Percentiles rank a stretch among this genome's conserved stretches.
These are phyloP conservation scores for Leptarthrus brevirostris DNA, from an alignment of 2,888 invertebrate genomes.

Conservation along the genomic window DNA sequence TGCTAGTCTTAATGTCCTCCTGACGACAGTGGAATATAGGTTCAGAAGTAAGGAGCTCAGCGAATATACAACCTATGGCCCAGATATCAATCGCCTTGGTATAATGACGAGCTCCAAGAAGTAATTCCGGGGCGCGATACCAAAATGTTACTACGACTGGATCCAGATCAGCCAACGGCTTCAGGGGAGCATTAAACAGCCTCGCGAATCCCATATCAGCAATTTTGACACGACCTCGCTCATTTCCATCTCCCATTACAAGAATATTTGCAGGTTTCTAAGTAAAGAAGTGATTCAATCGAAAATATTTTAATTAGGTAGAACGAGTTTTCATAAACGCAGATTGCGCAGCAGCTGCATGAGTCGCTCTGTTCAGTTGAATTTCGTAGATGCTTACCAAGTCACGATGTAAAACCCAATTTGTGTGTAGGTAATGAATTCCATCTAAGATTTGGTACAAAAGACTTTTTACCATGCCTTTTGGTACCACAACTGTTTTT, in stretches of 20 bases:
- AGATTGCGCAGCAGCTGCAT: too few species aligned
- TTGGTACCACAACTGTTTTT: slow-evolving; percentile 94
- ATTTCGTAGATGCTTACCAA: too few species aligned
- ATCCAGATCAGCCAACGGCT: slow-evolving; percentile 97
- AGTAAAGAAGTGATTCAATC: too few species aligned
- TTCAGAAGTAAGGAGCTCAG: slow-evolving; percentile 97
- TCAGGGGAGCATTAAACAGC: slow-evolving; percentile 96
- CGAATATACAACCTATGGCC: slow-evolving; percentile 99
- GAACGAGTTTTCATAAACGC: too few species aligned
- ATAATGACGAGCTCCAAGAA: slow-evolving; percentile 95
- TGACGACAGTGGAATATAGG: slow-evolving; percentile 99
- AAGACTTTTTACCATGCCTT: slow-evolving; percentile 97
- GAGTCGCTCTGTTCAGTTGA: too few species aligned
- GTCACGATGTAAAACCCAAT: slow-evolving; percentile 99
- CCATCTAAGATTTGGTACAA: slow-evolving; percentile 98
- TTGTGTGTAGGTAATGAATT: slow-evolving; percentile 98
- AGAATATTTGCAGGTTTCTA: slow-evolving; percentile 98
- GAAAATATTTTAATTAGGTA: too few species aligned
- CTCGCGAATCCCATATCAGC: slow-evolving; percentile 99
- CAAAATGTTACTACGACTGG: slow-evolving; percentile 99
- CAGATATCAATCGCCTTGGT: slow-evolving; percentile 99
- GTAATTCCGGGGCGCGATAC: slow-evolving; percentile 97
- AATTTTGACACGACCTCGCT: slow-evolving; percentile 96
- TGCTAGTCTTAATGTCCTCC: slow-evolving; percentile 99
- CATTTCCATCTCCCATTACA: slow-evolving; percentile 98